Evolutionary conservation across 2,797 vertebrate species (phyloP).

Genomic region (Kryptopterus vitreolus): DNA sequence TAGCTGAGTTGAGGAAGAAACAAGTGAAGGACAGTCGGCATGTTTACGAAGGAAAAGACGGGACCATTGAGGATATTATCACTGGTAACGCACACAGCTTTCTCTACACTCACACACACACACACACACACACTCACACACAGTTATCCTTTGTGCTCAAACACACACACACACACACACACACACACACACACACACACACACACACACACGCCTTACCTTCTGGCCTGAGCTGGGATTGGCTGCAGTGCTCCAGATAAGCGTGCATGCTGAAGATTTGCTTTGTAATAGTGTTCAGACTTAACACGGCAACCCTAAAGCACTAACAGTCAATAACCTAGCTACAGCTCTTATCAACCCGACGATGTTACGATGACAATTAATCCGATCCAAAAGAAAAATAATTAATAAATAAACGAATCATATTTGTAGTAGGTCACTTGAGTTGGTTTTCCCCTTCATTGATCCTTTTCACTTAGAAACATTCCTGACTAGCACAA

Average conservation of each 20-base stretch:
- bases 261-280: slow-evolving; percentile 67
- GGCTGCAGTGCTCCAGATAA: slow-evolving; percentile 37
- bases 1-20: slow-evolving; percentile 88
- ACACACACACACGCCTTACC: slow-evolving; percentile 24
- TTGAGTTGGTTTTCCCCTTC: background rate
- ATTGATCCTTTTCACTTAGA: slow-evolving; percentile 14
- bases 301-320: slow-evolving; percentile 62
- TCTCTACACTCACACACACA: slow-evolving; percentile 29
- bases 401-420: background rate
- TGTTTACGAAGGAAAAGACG: slow-evolving; percentile 97
- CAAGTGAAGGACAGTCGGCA: slow-evolving; percentile 97
- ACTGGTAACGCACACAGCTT: slow-evolving; percentile 78
- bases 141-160: no score
- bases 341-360: slow-evolving; percentile 21
- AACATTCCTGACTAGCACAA: slow-evolving; percentile 14
- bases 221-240: slow-evolving; percentile 29
- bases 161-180: slow-evolving; percentile 29
- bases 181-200: slow-evolving; percentile 28
- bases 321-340: slow-evolving; percentile 64
- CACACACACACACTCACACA: slow-evolving; percentile 27
- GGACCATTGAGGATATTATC: slow-evolving; percentile 97
- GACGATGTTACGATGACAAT: background rate
- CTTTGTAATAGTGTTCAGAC: slow-evolving; percentile 51
- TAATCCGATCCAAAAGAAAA: background rate
- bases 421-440: background rate